phyloP scores from a whole-genome alignment of 2,888 invertebrate species.

The Pharmacophagus antenor region DNA sequence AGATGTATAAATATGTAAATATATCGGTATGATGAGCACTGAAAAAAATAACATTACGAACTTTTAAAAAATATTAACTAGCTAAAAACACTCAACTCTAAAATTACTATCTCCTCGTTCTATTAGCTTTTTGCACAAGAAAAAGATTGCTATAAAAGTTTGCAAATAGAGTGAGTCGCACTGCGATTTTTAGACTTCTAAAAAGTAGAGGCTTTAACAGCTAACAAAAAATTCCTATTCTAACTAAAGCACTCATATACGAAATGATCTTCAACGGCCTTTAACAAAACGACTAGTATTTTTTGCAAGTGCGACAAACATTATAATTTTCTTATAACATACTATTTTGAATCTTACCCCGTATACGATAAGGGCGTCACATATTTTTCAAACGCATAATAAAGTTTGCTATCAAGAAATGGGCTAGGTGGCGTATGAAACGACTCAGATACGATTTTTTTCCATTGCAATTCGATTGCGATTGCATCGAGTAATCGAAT shows the following conservation, averaged over 20 bases:
- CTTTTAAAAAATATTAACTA: no score
- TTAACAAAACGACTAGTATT: constrained; percentile 27
- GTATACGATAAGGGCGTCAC: neutral
- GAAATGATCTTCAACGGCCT: constrained; percentile 31
- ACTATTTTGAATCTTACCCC: constrained; percentile 12
- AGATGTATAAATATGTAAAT: no score
- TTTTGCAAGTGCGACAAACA: constrained; percentile 18
- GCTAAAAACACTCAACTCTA: no score
- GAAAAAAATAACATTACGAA: no score
- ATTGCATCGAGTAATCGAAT: constrained; percentile 43
- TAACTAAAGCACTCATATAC: constrained; percentile 32
- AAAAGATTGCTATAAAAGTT: neutral
- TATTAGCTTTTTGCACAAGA: neutral
- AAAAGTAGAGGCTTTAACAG: constrained; percentile 27
- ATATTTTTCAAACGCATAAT: neutral
- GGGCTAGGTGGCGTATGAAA: constrained; percentile 40
- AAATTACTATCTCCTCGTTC: no score
- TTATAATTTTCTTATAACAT: neutral
- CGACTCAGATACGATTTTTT: constrained; percentile 36
- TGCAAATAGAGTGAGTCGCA: neutral
- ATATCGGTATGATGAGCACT: no score
- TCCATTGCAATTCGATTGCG: constrained; percentile 34
- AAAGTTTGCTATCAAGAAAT: constrained; percentile 35
- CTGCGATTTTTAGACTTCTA: neutral
- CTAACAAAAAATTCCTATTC: constrained; percentile 24